A percentile compares a stretch with the other conserved stretches of the same genome.
phyloP scores from a whole-genome alignment of 2,113 vertebrate species.

The Channa argus region DNA sequence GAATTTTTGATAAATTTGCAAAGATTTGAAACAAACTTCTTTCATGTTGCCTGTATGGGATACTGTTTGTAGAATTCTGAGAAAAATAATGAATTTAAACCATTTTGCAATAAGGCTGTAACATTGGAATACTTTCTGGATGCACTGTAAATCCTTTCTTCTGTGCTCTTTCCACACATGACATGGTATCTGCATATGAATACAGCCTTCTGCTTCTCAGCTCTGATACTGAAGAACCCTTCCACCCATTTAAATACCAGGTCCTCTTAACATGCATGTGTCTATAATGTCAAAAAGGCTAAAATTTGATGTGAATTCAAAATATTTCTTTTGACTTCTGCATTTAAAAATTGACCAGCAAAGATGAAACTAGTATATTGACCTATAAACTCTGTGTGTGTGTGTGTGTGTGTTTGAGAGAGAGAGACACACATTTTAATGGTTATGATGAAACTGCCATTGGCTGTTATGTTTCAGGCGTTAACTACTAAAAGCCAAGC shows the following conservation, averaged over 20 bases:
- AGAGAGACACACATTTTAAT: constrained; percentile 5
- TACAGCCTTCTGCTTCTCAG: constrained; percentile 69
- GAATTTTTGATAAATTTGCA: too few species aligned
- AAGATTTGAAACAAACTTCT: too few species aligned
- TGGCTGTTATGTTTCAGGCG: constrained; percentile 43
- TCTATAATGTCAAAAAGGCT: not conserved
- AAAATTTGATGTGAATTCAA: not conserved
- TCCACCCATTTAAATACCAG: constrained; percentile 21
- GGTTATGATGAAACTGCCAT: constrained; percentile 17
- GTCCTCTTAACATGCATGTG: constrained; percentile 45
- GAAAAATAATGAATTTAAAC: too few species aligned
- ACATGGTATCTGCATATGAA: constrained; percentile 80
- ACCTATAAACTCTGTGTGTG: not conserved
- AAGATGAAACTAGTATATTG: too few species aligned
- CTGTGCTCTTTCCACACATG: constrained; percentile 53
- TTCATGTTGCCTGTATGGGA: too few species aligned
- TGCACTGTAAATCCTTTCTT: constrained; percentile 43
- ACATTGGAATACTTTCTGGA: too few species aligned
- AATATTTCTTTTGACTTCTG: not conserved
- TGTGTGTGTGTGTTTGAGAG: constrained; percentile 10
- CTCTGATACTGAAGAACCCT: constrained; percentile 46
- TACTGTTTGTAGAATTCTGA: too few species aligned
- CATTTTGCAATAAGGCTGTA: too few species aligned
- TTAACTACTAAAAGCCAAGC: constrained; percentile 46
- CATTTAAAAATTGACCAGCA: too few species aligned